Conservation (phyloP, 2,888 invertebrate genomes). For the Pseudoips prasinana region DNA sequence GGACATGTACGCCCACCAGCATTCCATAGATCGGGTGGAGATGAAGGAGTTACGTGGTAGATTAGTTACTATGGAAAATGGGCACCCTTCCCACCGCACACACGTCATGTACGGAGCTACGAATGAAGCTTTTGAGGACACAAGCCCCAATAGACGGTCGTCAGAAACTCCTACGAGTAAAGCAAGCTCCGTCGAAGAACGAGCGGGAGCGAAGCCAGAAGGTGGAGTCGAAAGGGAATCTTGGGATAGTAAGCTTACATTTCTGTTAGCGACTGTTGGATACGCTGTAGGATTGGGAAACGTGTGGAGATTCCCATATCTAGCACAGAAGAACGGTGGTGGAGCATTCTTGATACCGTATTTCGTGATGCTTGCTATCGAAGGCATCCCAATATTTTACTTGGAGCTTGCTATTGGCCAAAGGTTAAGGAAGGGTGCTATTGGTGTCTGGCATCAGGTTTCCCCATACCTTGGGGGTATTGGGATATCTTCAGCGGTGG, state of each 20-base stretch:
- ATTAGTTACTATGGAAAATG: conserved; percentile 87
- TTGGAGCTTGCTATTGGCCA: conserved; percentile 98
- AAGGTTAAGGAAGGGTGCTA: conserved; percentile 94
- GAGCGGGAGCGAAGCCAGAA: conserved; percentile 85
- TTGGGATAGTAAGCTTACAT: conserved; percentile 96
- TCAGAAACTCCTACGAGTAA: conserved; percentile 81
- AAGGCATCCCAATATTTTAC: conserved; percentile 98
- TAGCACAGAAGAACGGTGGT: conserved; percentile 97
- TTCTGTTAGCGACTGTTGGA: conserved; percentile 95
- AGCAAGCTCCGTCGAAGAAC: conserved; percentile 84
- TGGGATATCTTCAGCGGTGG: conserved; percentile 96
- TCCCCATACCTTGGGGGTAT: conserved; percentile 94
- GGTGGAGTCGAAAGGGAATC: conserved; percentile 91
- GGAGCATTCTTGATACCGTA: conserved; percentile 99
- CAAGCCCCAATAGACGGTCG: conserved; percentile 67
- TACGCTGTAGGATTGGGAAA: conserved; percentile 97
- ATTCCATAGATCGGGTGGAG: conserved; percentile 92
- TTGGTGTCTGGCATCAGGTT: conserved; percentile 97
- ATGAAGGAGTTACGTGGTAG: conserved; percentile 92
- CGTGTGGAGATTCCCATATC: conserved; percentile 97
- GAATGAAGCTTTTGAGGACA: conserved; percentile 88
- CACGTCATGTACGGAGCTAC: conserved; percentile 91
- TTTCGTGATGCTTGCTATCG: conserved; percentile 96
- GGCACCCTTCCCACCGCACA: conserved; percentile 67
- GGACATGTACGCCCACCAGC: conserved; percentile 90